A percentile compares a stretch with the other conserved stretches of the same genome.
Evolutionary conservation across 2,797 vertebrate genomes (phyloP).

Genomic region (Urocyon cinereoargenteus): DNA sequence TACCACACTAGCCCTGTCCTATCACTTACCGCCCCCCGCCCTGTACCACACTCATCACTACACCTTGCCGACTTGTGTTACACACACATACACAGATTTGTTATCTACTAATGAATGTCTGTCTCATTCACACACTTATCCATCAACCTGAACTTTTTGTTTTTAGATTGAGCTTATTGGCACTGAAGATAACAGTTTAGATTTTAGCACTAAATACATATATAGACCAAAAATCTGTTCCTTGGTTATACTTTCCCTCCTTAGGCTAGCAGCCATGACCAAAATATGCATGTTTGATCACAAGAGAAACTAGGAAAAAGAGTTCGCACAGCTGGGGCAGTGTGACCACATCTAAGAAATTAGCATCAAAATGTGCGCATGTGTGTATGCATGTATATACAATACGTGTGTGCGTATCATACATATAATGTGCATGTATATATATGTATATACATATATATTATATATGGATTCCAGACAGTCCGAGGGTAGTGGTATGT

Average conservation of each 20-base stretch:
- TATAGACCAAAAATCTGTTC: not conserved
- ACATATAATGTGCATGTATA: not conserved
- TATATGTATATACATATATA: not conserved
- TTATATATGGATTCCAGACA: not conserved
- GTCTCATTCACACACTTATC: not conserved
- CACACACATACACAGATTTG: not conserved
- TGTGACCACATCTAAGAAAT: not conserved
- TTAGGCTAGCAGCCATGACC: not conserved
- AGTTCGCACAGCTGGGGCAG: not conserved
- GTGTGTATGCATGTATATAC: not conserved
- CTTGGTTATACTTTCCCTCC: not conserved
- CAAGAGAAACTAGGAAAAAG: not conserved
- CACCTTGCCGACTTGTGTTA: not conserved
- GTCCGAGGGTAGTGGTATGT: not conserved
- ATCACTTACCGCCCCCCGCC: not conserved
- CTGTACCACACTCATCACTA: not conserved
- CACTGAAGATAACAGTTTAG: not conserved
- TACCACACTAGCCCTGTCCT: not conserved
- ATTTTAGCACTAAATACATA: not conserved
- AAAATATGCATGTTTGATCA: not conserved
- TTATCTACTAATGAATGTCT: not conserved
- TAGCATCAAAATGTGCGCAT: not conserved
- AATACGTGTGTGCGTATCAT: not conserved
- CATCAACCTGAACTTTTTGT: not conserved
- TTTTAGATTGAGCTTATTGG: not conserved